A percentile compares a stretch with the other conserved stretches of the same genome.
Evolutionary conservation across 2,113 vertebrate species (phyloP).

Genomic region (Tychaedon coryphoeus): DNA sequence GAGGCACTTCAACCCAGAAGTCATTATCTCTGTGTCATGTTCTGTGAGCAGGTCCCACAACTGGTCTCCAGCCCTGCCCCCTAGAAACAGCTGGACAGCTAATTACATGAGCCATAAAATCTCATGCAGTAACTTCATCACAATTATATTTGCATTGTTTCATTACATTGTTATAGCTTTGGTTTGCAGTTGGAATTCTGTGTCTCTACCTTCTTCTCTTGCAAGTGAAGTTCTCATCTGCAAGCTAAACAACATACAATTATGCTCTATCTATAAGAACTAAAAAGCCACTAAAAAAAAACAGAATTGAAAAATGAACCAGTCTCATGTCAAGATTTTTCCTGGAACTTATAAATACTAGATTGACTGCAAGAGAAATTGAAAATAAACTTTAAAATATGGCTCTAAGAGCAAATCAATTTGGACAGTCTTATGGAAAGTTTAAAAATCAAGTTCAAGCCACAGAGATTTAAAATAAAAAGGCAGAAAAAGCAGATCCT

Average conservation of each 20-base stretch:
- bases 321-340: conserved; percentile 8
- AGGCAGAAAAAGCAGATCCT: conserved; percentile 11
- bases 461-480: conserved; percentile 1
- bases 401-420: neutral
- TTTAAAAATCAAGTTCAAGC: conserved; percentile 8
- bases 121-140: neutral
- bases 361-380: conserved; percentile 4
- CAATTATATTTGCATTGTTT: neutral
- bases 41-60: neutral
- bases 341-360: conserved; percentile 39
- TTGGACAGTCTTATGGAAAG: conserved; percentile 24
- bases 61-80: neutral
- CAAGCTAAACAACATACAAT: neutral
- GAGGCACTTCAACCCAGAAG: neutral
- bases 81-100: neutral
- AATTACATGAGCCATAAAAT: neutral
- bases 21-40: fast-evolving
- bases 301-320: neutral
- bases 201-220: neutral
- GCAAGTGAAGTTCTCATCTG: neutral
- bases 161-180: neutral
- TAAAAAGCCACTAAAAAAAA: neutral
- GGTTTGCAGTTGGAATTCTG: neutral
- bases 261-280: neutral
- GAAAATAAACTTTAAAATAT: conserved; percentile 3